Conservation (phyloP, 2,888 invertebrate genomes). For the Laothoe populi region DNA sequence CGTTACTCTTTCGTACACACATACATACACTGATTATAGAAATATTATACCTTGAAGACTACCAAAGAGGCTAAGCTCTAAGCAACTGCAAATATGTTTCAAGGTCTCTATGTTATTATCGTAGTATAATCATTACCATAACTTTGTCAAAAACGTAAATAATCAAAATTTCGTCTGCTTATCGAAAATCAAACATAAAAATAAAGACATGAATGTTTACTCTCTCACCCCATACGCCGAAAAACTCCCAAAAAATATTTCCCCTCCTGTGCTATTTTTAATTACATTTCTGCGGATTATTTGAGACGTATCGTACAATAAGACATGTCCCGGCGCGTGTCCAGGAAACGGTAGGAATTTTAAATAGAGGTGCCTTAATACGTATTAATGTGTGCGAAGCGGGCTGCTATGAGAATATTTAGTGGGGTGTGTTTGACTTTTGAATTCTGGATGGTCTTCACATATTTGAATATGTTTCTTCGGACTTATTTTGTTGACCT, state of each 20-base stretch:
- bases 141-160: too few relatives aligned
- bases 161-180: too few relatives aligned
- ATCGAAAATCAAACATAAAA: too few relatives aligned
- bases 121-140: too few relatives aligned
- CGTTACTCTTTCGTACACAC: too few relatives aligned
- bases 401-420: slow-evolving; percentile 48
- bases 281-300: slow-evolving; percentile 20
- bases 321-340: slow-evolving; percentile 25
- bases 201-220: not conserved
- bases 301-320: slow-evolving; percentile 19
- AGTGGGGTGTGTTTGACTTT: slow-evolving; percentile 30
- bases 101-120: too few relatives aligned
- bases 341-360: slow-evolving; percentile 48
- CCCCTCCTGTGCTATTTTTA: slow-evolving; percentile 11
- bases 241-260: not conserved
- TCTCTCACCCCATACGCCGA: not conserved
- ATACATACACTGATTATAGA: too few relatives aligned
- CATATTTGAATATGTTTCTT: too few relatives aligned
- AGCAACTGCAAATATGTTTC: too few relatives aligned
- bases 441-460: not conserved
- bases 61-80: too few relatives aligned
- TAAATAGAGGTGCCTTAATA: slow-evolving; percentile 52
- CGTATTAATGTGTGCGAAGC: slow-evolving; percentile 64
- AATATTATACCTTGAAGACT: too few relatives aligned
- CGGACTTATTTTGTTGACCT: too few relatives aligned